phyloP scores from a whole-genome alignment of 2,113 vertebrate genomes.

The Phalacrocorax brasilianus region DNA sequence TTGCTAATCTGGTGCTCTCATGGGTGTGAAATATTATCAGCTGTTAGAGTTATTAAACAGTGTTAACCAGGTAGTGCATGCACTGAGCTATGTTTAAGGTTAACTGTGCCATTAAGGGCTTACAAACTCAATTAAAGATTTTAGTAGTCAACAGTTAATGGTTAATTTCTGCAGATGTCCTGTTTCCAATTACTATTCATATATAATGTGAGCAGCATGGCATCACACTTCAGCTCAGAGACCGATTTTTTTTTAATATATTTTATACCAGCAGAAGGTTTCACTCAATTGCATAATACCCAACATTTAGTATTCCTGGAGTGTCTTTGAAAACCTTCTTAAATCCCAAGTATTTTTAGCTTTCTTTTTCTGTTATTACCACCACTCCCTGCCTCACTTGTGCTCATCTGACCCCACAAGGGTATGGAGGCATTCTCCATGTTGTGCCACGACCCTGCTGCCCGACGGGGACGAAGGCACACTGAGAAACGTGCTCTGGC shows the following conservation, averaged over 20 bases:
- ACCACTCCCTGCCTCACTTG: not conserved
- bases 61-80: constrained; percentile 37
- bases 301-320: constrained; percentile 9
- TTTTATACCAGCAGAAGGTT: constrained; percentile 31
- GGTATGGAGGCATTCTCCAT: not conserved
- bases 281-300: constrained; percentile 21
- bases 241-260: not conserved
- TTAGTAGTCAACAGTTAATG: constrained; percentile 55
- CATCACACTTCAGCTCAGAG: constrained; percentile 46
- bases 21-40: constrained; percentile 65
- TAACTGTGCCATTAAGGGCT: constrained; percentile 57
- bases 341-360: constrained; percentile 13
- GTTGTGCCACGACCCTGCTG: not conserved
- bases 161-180: constrained; percentile 62
- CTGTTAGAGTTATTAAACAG: constrained; percentile 60
- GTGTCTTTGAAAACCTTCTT: constrained; percentile 23
- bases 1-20: constrained; percentile 51
- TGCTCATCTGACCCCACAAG: not conserved
- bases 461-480: accelerated
- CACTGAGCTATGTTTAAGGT: constrained; percentile 38
- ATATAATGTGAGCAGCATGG: constrained; percentile 54
- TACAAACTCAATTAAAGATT: constrained; percentile 68
- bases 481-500: not conserved
- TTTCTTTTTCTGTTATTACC: constrained; percentile 28
- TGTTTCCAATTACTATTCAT: constrained; percentile 64